Evolutionary conservation across 1,140 invertebrate genomes (phyloP).

Genomic region (Mercenaria mercenaria): DNA sequence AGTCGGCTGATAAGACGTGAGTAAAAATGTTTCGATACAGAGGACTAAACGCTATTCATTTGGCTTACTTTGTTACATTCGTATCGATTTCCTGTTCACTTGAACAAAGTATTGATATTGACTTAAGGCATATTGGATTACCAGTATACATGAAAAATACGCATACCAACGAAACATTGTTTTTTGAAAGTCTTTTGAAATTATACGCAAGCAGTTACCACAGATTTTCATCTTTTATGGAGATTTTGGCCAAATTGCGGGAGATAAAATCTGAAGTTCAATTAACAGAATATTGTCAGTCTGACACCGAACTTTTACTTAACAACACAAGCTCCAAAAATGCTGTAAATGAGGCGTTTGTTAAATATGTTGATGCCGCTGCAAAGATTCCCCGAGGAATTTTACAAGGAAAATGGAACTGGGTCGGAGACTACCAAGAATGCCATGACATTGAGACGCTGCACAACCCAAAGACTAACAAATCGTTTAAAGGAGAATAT

Average conservation of each 20-base stretch:
- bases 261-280: neutral
- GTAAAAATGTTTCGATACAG: no score
- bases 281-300: neutral
- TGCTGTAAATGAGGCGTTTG: no score
- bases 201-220: neutral
- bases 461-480: slow-evolving; percentile 15
- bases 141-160: neutral
- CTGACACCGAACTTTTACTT: neutral
- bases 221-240: neutral
- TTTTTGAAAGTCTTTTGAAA: neutral
- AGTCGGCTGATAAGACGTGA: no score
- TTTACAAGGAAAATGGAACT: slow-evolving; percentile 52
- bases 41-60: no score
- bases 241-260: neutral
- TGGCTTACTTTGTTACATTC: neutral
- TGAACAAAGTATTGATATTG: neutral
- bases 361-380: slow-evolving; percentile 37
- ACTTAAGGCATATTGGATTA: slow-evolving; percentile 10
- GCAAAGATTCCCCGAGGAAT: slow-evolving; percentile 52
- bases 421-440: slow-evolving; percentile 57
- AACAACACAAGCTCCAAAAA: neutral
- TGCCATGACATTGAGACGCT: slow-evolving; percentile 23
- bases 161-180: neutral
- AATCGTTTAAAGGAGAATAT: slow-evolving; percentile 23
- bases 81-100: neutral